phyloP scores from a whole-genome alignment of 2,797 vertebrate species.

The Australoheros facetus region DNA sequence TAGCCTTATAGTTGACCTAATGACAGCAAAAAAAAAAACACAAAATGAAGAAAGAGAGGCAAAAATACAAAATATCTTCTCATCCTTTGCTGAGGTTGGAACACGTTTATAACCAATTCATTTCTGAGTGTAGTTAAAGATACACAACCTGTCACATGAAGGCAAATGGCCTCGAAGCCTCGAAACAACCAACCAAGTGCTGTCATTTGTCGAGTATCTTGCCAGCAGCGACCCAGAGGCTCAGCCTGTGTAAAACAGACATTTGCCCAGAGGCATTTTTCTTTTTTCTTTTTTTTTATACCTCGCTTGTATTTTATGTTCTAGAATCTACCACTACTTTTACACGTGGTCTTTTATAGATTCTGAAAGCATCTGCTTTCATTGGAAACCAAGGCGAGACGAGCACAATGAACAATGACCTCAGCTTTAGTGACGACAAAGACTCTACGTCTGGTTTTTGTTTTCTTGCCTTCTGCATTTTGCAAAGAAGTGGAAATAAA shows the following conservation, averaged over 20 bases:
- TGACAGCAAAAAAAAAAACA: neutral
- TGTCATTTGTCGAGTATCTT: conserved; percentile 83
- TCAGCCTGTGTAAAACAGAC: conserved; percentile 84
- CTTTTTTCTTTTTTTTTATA: conserved; percentile 65
- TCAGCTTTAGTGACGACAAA: conserved; percentile 33
- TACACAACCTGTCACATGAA: conserved; percentile 71
- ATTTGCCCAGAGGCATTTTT: conserved; percentile 81
- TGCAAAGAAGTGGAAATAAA: neutral
- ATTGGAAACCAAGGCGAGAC: conserved; percentile 49
- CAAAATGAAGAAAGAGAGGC: conserved; percentile 7
- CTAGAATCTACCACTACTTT: conserved; percentile 61
- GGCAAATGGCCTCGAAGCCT: conserved; percentile 73
- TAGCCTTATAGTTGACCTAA: conserved; percentile 20
- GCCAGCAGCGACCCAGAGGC: conserved; percentile 84
- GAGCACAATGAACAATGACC: conserved; percentile 54
- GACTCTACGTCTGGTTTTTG: conserved; percentile 5
- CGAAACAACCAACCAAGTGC: conserved; percentile 76
- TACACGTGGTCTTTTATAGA: conserved; percentile 56
- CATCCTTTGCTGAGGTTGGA: neutral
- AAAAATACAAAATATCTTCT: neutral
- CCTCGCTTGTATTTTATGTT: conserved; percentile 69
- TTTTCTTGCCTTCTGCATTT: conserved; percentile 34
- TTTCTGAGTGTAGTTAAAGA: conserved; percentile 33
- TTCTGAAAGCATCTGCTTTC: conserved; percentile 55
- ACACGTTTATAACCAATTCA: conserved; percentile 17